phyloP scores from a whole-genome alignment of 2,797 vertebrate species.

The Etheostoma nigrum region DNA sequence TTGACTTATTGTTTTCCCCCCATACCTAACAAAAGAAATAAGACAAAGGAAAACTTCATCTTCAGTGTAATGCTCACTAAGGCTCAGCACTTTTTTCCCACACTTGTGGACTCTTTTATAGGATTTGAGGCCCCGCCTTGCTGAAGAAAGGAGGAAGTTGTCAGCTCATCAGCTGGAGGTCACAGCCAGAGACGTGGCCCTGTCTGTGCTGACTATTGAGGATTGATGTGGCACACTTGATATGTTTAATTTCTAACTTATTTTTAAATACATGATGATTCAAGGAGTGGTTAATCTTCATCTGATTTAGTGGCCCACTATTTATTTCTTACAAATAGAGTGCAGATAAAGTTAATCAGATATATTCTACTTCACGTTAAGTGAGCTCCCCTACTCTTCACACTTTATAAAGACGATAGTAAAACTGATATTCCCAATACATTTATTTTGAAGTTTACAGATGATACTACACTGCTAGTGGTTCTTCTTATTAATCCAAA shows the following conservation, averaged over 20 bases:
- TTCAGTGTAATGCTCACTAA: constrained; percentile 31
- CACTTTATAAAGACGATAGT: too few species aligned
- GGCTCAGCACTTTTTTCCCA: constrained; percentile 3
- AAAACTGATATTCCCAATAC: too few species aligned
- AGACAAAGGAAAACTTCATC: constrained; percentile 75
- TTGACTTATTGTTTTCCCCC: neutral
- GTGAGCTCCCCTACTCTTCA: too few species aligned
- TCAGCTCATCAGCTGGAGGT: constrained; percentile 26
- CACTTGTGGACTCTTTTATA: constrained; percentile 26
- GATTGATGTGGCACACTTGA: neutral
- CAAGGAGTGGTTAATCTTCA: too few species aligned
- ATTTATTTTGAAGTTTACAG: too few species aligned
- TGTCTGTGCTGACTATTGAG: neutral
- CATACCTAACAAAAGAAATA: constrained; percentile 71
- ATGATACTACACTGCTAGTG: too few species aligned
- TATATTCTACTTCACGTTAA: too few species aligned
- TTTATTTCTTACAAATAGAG: too few species aligned
- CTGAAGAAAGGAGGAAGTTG: constrained; percentile 57
- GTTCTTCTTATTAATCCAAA: too few species aligned
- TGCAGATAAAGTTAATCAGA: too few species aligned
- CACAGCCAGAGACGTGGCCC: constrained; percentile 9
- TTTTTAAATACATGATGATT: neutral
- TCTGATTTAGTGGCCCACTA: too few species aligned
- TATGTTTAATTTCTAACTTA: neutral
- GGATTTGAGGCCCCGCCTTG: constrained; percentile 43